These are phyloP conservation scores for Pomacea maculata DNA, from an alignment of 1,140 invertebrate genomes.

Conservation along the genomic window DNA sequence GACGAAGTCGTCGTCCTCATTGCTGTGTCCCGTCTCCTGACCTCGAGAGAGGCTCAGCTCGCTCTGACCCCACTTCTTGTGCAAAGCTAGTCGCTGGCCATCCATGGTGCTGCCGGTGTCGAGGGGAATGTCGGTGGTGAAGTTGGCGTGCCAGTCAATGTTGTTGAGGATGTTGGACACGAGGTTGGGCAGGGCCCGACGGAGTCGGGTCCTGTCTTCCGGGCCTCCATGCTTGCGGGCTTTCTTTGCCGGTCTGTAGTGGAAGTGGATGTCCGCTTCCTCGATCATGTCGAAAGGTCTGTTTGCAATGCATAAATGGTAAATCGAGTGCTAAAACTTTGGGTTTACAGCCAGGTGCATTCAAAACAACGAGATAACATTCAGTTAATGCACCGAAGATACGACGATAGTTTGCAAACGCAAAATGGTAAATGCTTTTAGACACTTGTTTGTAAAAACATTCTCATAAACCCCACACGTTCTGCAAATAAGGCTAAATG, in stretches of 20 bases:
- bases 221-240: neutral
- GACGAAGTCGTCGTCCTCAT: neutral
- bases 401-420: too few species aligned
- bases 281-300: constrained; percentile 36
- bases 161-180: constrained; percentile 26
- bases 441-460: too few species aligned
- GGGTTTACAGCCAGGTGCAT: too few species aligned
- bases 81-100: neutral
- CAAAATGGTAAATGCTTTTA: too few species aligned
- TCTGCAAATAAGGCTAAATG: too few species aligned
- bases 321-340: neutral
- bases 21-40: too few species aligned
- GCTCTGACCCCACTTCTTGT: constrained; percentile 8
- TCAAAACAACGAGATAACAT: too few species aligned
- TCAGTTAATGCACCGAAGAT: too few species aligned
- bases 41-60: neutral
- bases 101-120: constrained; percentile 3
- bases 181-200: constrained; percentile 23
- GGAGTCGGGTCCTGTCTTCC: constrained; percentile 17
- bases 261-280: constrained; percentile 33
- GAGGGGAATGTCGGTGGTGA: constrained; percentile 24
- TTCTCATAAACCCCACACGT: too few species aligned
- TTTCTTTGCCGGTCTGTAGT: constrained; percentile 27
- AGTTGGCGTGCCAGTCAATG: constrained; percentile 32
- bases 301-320: neutral